A percentile compares a stretch with the other conserved stretches of the same genome.
These are phyloP conservation scores for Triplophysa yarkandensis DNA, from an alignment of 2,797 vertebrate species.

Conservation along the genomic window DNA sequence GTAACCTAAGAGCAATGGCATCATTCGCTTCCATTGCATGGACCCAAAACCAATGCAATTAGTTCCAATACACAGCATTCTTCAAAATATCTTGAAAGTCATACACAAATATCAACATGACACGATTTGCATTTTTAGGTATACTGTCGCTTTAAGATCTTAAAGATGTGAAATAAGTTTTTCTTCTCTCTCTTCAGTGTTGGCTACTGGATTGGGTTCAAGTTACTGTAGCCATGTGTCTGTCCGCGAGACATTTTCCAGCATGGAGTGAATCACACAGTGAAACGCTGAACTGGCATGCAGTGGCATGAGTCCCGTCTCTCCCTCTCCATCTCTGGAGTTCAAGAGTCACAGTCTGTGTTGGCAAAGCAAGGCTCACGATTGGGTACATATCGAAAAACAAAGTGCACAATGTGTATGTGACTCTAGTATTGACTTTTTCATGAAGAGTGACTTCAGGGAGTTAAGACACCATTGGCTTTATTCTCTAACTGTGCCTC, in stretches of 20 bases:
- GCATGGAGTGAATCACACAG: conserved; percentile 13
- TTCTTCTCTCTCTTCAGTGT: neutral
- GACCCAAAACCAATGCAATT: too few species aligned
- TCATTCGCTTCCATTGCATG: too few species aligned
- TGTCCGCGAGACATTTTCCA: conserved; percentile 9
- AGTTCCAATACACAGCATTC: too few species aligned
- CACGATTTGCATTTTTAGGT: too few species aligned
- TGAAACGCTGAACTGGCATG: neutral
- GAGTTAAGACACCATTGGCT: neutral
- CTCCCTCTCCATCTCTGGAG: neutral
- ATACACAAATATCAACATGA: neutral
- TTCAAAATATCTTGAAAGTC: too few species aligned
- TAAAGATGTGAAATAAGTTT: too few species aligned
- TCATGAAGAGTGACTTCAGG: neutral
- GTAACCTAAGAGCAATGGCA: too few species aligned
- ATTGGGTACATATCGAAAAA: neutral
- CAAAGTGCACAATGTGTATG: conserved; percentile 1
- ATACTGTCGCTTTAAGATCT: too few species aligned
- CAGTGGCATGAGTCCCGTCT: neutral
- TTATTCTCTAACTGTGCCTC: neutral
- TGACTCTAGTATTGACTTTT: neutral
- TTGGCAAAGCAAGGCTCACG: conserved; percentile 38
- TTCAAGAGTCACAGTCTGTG: conserved; percentile 22
- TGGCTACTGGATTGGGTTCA: conserved; percentile 12
- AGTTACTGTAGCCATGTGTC: conserved; percentile 9